These are phyloP conservation scores for Mallateleia sp. DNA, from an alignment of 2,888 invertebrate genomes.

Conservation along the genomic window DNA sequence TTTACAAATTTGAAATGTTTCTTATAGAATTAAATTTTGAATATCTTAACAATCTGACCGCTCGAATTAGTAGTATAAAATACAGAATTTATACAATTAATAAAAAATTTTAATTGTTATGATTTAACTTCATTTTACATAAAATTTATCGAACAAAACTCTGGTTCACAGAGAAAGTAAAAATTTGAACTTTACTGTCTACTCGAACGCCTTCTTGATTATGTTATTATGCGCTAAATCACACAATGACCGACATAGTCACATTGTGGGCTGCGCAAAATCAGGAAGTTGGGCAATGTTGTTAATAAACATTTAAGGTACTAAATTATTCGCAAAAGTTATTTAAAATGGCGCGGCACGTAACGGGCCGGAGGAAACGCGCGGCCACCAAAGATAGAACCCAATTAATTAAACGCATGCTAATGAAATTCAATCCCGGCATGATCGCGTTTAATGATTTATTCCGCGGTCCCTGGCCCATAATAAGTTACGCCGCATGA, in stretches of 20 bases:
- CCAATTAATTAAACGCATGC: slow-evolving; percentile 76
- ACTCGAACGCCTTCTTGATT: no score
- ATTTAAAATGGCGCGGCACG: slow-evolving; percentile 42
- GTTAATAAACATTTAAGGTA: slow-evolving; percentile 37
- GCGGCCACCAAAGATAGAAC: slow-evolving; percentile 68
- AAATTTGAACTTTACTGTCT: no score
- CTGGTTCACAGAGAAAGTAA: no score
- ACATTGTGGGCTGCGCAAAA: slow-evolving; percentile 51
- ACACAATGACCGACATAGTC: slow-evolving; percentile 53
- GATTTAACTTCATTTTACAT: no score
- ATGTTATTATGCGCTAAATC: slow-evolving; percentile 68
- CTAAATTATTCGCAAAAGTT: no score
- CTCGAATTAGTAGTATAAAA: no score
- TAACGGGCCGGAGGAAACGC: slow-evolving; percentile 56
- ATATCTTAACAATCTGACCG: no score
- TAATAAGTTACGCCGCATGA: slow-evolving; percentile 82
- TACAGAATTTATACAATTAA: no score
- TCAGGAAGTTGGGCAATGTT: slow-evolving; percentile 48
- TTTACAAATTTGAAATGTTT: no score
- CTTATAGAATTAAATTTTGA: no score
- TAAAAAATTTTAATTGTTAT: no score
- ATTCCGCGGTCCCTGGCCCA: slow-evolving; percentile 78
- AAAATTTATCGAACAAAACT: no score
- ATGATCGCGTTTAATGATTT: slow-evolving; percentile 81
- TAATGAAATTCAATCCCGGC: slow-evolving; percentile 80